These are phyloP conservation scores for Scaptomyza flava DNA, from an alignment of 2,888 invertebrate species.

Conservation along the genomic window DNA sequence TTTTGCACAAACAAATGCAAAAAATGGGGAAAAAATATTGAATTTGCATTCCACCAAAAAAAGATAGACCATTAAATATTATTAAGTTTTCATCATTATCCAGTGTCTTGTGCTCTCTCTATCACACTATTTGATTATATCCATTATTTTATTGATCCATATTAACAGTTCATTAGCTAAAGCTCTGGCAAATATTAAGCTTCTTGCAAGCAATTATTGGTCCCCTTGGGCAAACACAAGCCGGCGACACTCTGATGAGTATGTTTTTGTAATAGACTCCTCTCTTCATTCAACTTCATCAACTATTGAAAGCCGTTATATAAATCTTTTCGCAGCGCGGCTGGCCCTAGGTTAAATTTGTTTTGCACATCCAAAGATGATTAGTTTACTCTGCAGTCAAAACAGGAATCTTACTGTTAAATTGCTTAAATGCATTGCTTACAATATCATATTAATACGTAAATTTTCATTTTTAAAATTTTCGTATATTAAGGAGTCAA, in stretches of 20 bases:
- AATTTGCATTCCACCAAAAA: constrained; percentile 27
- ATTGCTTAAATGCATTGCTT: not conserved
- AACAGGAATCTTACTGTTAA: constrained; percentile 16
- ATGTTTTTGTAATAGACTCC: constrained; percentile 45
- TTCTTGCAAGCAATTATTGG: constrained; percentile 56
- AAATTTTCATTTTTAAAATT: too few relatives aligned
- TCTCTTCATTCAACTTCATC: constrained; percentile 3
- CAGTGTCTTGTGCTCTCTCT: constrained; percentile 4
- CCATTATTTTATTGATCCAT: too few relatives aligned
- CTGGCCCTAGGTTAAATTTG: constrained; percentile 38
- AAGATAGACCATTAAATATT: constrained; percentile 60
- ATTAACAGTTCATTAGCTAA: constrained; percentile 75
- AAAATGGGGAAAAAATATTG: constrained; percentile 21
- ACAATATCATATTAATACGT: too few relatives aligned
- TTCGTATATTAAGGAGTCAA: too few relatives aligned
- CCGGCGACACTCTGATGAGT: constrained; percentile 55
- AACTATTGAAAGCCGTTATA: constrained; percentile 66
- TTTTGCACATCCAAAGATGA: not conserved
- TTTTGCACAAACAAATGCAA: constrained; percentile 72
- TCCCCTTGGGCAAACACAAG: constrained; percentile 35
- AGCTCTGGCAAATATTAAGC: constrained; percentile 61
- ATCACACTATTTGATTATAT: not conserved
- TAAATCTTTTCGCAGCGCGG: constrained; percentile 54
- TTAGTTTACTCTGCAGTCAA: constrained; percentile 15
- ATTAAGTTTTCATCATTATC: constrained; percentile 61